Conservation (phyloP, 1,140 invertebrate species). For the Cyclargus thomasi region DNA sequence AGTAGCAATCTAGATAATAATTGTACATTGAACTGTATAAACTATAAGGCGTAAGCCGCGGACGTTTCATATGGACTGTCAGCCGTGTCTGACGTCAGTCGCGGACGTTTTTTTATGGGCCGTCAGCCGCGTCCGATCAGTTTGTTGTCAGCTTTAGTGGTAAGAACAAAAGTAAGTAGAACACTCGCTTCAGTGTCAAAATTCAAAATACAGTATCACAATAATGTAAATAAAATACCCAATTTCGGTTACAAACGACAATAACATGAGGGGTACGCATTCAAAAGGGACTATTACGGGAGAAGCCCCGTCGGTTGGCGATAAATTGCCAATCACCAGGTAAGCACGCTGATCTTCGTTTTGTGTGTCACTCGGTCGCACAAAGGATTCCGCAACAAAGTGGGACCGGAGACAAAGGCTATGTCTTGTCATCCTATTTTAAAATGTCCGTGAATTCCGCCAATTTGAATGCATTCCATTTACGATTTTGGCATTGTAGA, state of each 20-base stretch:
- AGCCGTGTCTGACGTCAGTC: too few relatives aligned
- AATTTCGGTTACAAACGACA: not conserved
- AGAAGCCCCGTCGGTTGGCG: not conserved
- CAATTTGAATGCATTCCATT: constrained; percentile 4
- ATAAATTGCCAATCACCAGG: constrained; percentile 13
- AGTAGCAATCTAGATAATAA: too few relatives aligned
- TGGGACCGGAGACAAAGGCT: not conserved
- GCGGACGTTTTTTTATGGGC: too few relatives aligned
- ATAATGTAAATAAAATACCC: not conserved
- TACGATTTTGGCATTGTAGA: not conserved
- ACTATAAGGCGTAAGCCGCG: too few relatives aligned
- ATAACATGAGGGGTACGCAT: not conserved
- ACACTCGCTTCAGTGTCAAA: not conserved
- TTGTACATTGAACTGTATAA: too few relatives aligned
- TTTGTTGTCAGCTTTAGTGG: too few relatives aligned
- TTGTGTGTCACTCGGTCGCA: not conserved
- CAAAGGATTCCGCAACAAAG: constrained; percentile 8
- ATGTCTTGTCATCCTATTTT: constrained; percentile 1
- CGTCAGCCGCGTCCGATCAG: too few relatives aligned
- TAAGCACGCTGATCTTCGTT: constrained; percentile 9
- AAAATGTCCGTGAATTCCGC: not conserved
- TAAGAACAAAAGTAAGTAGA: too few relatives aligned
- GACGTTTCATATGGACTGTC: too few relatives aligned
- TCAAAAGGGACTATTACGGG: constrained; percentile 8
- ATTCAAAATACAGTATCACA: not conserved